Base-by-base conservation (phyloP, 2,888 invertebrate genomes). In the Agrypnus murinus region DNA sequence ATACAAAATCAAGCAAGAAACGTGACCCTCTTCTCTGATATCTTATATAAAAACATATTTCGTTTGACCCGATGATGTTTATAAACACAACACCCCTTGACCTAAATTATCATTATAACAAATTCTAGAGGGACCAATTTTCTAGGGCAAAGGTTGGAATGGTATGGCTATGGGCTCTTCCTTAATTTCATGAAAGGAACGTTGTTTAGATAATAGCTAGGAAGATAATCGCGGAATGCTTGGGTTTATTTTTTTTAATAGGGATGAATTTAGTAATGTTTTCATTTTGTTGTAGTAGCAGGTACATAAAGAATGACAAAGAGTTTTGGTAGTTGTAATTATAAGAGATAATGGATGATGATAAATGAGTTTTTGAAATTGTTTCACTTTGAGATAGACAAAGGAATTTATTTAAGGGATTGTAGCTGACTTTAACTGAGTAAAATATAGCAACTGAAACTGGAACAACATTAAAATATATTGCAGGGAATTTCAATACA, bases 1-100 rank as follows among this genome's bases (percentile, higher is more conserved):
- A 55, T 55, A 55, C 55, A 55, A 55, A 55, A 55, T 55, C 55
- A 55, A 36, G 36, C 36, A 36, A 55, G n/a, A 55, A 34, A 55
- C 55, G 55, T 55, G 55, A 55, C 36, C 10, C 4, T 36, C 17
- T 36, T 19, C 14, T 6, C 15, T 8, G 12, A 38, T 12, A 32
- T 31, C 50, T n/a, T 4, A 55, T 2, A 55, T 32, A 25, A 3
- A 19, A 34, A 55, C 15, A 15, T 15, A 36, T 1, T 34, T 9
- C 55, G 7, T 17, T 31, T 55, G 55, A 55, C 55, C 17, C 9
- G 6, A 19, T 2, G 25, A 25, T n/a, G n/a, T n/a, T n/a, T n/a
- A n/a, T n/a, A n/a, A n/a, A 38, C 2, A 8, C 38, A 10, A 38
- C 25, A 25, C 5, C 25, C 25, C 5, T 25, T 25, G 25, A 25